These are phyloP conservation scores for Neotragus pygmaeus DNA, from an alignment of 2,113 vertebrate genomes.

Conservation along the genomic window DNA sequence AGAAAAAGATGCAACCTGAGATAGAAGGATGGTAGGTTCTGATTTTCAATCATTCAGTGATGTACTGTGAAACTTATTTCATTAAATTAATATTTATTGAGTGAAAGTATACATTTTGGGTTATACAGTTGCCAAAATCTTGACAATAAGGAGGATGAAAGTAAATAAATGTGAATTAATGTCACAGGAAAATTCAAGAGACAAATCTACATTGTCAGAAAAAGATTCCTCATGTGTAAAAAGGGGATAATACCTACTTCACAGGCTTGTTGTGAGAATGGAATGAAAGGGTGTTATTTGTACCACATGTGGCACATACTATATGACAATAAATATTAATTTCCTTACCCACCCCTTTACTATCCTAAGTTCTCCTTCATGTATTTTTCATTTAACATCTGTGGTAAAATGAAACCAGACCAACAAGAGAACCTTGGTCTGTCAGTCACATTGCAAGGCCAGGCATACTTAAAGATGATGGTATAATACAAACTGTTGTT, in stretches of 20 bases:
- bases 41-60: neutral
- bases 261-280: neutral
- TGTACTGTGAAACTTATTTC: slow-evolving; percentile 29
- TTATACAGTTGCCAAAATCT: neutral
- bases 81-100: slow-evolving; percentile 48
- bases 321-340: neutral
- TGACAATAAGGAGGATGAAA: neutral
- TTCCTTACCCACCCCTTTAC: neutral
- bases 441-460: neutral
- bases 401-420: too few species aligned
- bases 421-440: neutral
- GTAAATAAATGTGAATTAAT: neutral
- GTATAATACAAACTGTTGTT: neutral
- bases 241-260: neutral
- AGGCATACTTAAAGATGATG: neutral
- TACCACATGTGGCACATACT: neutral
- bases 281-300: neutral
- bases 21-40: neutral
- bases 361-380: neutral
- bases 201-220: neutral
- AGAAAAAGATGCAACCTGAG: neutral
- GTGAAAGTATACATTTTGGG: neutral
- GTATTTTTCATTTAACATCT: neutral
- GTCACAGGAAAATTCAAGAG: neutral
- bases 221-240: neutral